phyloP scores from a whole-genome alignment of 1,140 invertebrate genomes.

The Yoshiicerus persimilis region DNA sequence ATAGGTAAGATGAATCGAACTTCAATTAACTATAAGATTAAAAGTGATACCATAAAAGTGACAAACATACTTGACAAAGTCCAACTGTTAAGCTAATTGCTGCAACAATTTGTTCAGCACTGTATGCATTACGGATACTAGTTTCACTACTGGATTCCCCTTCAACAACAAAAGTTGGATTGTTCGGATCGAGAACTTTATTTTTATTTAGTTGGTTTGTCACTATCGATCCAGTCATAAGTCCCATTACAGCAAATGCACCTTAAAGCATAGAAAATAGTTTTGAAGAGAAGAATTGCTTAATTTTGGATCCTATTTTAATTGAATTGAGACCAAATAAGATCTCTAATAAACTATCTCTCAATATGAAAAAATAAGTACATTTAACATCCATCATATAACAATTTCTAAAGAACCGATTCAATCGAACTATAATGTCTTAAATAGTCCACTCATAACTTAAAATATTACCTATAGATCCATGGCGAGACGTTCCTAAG shows the following conservation, averaged over 20 bases:
- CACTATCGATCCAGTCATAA: conserved; percentile 83
- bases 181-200: not conserved
- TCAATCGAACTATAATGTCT: no score
- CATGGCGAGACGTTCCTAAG: conserved; percentile 86
- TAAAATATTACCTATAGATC: conserved; percentile 73
- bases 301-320: no score
- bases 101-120: conserved; percentile 66
- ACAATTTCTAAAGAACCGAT: no score
- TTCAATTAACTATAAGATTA: not conserved
- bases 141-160: not conserved
- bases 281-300: no score
- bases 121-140: conserved; percentile 55
- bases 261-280: conserved; percentile 54
- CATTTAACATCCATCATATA: no score
- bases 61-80: conserved; percentile 64
- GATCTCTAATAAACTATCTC: no score
- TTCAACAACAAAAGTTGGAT: not conserved
- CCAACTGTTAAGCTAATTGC: conserved; percentile 69
- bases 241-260: conserved; percentile 82
- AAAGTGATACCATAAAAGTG: not conserved
- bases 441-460: no score
- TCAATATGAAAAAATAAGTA: no score
- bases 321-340: no score
- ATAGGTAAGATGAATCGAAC: not conserved
- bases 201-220: conserved; percentile 2